A percentile compares a stretch with the other conserved stretches of the same genome.
Evolutionary conservation across 2,888 invertebrate genomes (phyloP).

Genomic region (Epinotia nisella): DNA sequence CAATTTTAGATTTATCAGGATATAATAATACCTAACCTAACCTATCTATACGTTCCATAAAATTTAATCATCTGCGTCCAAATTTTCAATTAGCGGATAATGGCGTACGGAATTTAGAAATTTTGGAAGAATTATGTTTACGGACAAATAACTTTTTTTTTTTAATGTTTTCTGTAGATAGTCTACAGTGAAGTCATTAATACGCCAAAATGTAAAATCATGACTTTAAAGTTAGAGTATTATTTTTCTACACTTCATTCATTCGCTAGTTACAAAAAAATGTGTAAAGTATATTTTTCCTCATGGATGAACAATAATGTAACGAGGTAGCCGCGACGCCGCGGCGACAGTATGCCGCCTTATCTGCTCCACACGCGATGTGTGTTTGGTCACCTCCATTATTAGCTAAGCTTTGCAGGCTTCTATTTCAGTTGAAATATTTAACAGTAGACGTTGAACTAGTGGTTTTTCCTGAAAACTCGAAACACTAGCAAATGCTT

Average conservation of each 20-base stretch:
- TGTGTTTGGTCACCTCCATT: constrained; percentile 49
- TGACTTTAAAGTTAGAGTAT: too few relatives aligned
- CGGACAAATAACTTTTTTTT: too few relatives aligned
- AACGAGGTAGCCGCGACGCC: constrained; percentile 70
- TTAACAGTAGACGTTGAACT: neutral
- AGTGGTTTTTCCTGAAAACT: neutral
- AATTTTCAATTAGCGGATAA: too few relatives aligned
- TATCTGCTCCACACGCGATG: constrained; percentile 79
- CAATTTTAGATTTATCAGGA: too few relatives aligned
- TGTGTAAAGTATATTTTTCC: constrained; percentile 44
- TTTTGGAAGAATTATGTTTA: too few relatives aligned
- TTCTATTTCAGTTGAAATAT: constrained; percentile 22
- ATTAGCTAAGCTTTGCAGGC: constrained; percentile 33
- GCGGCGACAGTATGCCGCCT: constrained; percentile 79
- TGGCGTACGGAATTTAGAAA: too few relatives aligned
- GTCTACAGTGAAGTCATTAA: too few relatives aligned
- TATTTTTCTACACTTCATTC: neutral
- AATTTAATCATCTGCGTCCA: too few relatives aligned
- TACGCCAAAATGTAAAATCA: too few relatives aligned
- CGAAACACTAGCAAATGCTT: neutral
- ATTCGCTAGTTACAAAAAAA: neutral
- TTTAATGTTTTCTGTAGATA: too few relatives aligned
- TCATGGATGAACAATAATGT: constrained; percentile 76
- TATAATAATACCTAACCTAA: too few relatives aligned
- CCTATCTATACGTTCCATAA: too few relatives aligned